Base-by-base conservation (phyloP, 2,797 vertebrate genomes). In the Acomys russatus region DNA sequence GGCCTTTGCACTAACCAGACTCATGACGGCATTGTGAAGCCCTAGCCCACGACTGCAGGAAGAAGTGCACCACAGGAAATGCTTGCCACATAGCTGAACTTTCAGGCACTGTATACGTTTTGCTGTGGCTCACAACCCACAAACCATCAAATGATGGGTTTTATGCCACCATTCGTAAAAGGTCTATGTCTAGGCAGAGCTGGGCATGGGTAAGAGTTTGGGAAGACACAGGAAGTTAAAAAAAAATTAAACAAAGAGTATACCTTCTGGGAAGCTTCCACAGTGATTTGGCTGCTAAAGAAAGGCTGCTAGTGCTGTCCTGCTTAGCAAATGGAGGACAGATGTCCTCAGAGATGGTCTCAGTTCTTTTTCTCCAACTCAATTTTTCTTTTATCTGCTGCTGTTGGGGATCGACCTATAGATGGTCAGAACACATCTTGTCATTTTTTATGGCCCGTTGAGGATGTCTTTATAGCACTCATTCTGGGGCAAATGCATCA, bases 381-480 rank as follows among this genome's bases (percentile, higher is more conserved):
- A 15, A 1, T 33, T n/a, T 61, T 33, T 9, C 20, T 89, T 33
- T 77, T 76, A 54, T 35, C 28, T n/a, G 78, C 73, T 54, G 8
- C 61, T 10, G 1, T 2, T 56, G 28, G 15, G 25, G 5, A 0
- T n/a, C 20, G 22, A 4, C 44, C 28, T 20, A 33, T 18, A 14
- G 14, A 20, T n/a, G 73, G 22, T 33, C 90, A 59, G 30, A 20
- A 49, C 25, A 94, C n/a, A 54, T 25, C 18, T 63, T 25, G 25
- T 10, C 1, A 1, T 17, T 66, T 5, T 71, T 38, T 2, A 12
- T 9, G 49, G 35, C 6, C 56, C 14, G 0, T 18, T 3, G 20
- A 44, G 44, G 44, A 71, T 35, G 74, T 61, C 91, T 56, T 51
- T 12, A 28, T 14, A 54, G 17, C 25, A 12, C 56, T 76, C 70